Base-by-base conservation (phyloP, 1,140 invertebrate genomes). In the Pararge aegeria region DNA sequence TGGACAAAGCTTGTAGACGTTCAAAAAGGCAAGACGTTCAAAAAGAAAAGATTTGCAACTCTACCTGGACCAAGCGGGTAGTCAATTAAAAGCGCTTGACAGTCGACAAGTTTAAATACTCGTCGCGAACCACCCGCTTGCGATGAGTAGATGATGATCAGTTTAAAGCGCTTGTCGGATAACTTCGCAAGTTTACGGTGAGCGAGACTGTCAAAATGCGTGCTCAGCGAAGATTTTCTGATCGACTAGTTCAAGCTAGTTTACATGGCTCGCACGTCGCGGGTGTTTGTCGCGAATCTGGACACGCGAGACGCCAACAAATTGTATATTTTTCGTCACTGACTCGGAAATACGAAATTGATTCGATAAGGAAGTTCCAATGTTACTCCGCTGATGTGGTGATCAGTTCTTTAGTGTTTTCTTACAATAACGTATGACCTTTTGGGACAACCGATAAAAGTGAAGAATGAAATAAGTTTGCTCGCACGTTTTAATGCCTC, bases 271-370 rank as follows among this genome's bases (percentile, higher is more conserved):
- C n/a, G 37, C 52, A 54, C 52, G 52, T 54, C 2, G 12, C 2
- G n/a, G 38, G 5, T 27, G 52, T 54, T 54, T 42, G 52, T 42
- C 15, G 40, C 9, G 20, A 42, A 42, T 42, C 38, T 5, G 42
- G 42, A 7, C 7, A 20, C 52, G 52, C 38, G 52, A 2, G 19
- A 40, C 38, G 52, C 20, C 52, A 16, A 54, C 52, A 54, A 54
- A 54, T 54, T 42, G 52, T 54, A 27, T 54, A 15, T 54, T 42
- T 54, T 42, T 27, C 52, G 52, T 42, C 52, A 54, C 52, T 27
- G 52, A 44, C 37, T 54, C 30, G 13, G 20, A 54, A 42, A 46
- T 27, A 18, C 29, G 34, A 34, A 40, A 54, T 54, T 54, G 52
- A 54, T 42, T 54, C 52, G 4, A 18, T 6, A 13, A 44, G 13